These are phyloP conservation scores for Bucco capensis DNA, from an alignment of 2,113 vertebrate genomes.

Conservation along the genomic window DNA sequence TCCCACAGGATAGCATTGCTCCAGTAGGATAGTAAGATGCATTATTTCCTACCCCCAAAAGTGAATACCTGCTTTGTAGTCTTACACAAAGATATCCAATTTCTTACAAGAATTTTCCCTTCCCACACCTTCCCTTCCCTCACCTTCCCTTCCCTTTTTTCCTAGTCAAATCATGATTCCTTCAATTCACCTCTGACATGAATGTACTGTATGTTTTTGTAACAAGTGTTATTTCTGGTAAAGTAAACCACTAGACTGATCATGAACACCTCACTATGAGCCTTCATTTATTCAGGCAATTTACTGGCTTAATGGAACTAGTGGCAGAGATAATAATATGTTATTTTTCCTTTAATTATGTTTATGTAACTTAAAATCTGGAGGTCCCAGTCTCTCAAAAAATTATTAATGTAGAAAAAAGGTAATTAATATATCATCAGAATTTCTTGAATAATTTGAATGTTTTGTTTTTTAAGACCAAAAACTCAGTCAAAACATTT, in stretches of 20 bases:
- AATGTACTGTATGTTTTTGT: not conserved
- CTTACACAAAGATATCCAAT: not conserved
- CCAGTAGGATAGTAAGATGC: fast-evolving
- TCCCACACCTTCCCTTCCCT: not conserved
- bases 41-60: not conserved
- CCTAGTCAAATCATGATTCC: not conserved
- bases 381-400: not conserved
- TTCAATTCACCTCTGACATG: not conserved
- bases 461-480: not conserved
- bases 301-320: not conserved
- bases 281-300: not conserved
- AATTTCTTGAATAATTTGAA: not conserved
- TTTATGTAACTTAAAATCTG: not conserved
- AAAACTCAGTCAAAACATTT: not conserved
- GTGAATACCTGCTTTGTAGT: not conserved
- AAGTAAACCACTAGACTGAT: not conserved
- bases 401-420: not conserved
- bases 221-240: not conserved
- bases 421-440: not conserved
- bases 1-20: not conserved
- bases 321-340: not conserved
- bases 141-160: not conserved
- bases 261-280: not conserved
- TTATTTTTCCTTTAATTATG: not conserved
- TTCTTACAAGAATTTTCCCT: not conserved